A percentile compares a stretch with the other conserved stretches of the same genome.
phyloP scores from a whole-genome alignment of 92 coral and sea anemone genomes.

The Galaxea fascicularis region DNA sequence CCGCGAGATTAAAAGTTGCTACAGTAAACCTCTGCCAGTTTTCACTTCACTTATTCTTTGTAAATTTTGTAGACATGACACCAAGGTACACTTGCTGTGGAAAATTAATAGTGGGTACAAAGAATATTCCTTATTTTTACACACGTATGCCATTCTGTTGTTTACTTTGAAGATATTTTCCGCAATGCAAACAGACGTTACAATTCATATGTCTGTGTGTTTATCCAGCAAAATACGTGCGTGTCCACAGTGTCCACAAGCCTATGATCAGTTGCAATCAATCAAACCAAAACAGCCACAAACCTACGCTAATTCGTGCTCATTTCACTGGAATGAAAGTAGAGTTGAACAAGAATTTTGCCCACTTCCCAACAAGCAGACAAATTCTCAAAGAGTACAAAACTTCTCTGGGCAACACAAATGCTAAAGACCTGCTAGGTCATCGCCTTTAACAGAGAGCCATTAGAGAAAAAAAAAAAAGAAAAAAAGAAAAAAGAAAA shows the following conservation, averaged over 20 bases:
- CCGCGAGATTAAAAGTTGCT: too few species aligned
- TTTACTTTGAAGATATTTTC: background rate
- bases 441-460: too few species aligned
- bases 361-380: background rate
- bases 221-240: background rate
- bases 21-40: too few species aligned
- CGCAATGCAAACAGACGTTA: background rate
- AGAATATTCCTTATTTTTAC: too few species aligned
- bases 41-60: too few species aligned
- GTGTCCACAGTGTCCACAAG: background rate
- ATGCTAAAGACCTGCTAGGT: background rate
- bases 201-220: background rate
- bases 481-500: too few species aligned
- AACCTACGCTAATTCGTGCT: background rate
- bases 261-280: background rate
- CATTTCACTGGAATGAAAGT: background rate
- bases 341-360: background rate
- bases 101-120: too few species aligned
- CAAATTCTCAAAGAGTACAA: background rate
- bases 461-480: too few species aligned
- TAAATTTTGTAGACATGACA: too few species aligned
- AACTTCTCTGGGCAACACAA: conserved; percentile 7
- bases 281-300: background rate
- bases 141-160: background rate
- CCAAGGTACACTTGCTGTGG: too few species aligned